Conservation (phyloP, 2,113 vertebrate genomes). For the Monopterus albus region DNA sequence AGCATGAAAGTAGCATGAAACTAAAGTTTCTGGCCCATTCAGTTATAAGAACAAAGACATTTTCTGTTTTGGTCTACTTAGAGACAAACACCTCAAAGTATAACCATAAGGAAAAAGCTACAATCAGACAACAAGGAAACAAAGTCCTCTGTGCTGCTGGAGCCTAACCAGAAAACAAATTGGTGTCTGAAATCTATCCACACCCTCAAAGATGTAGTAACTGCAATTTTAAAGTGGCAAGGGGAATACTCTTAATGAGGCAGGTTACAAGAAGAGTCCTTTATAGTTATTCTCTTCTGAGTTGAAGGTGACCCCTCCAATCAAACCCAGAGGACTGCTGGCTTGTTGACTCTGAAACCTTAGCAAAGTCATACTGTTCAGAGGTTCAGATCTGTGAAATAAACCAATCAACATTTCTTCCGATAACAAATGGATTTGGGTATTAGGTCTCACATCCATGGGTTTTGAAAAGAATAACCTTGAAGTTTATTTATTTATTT, state of each 20-base stretch:
- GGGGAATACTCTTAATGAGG: constrained; percentile 37
- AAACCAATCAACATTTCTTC: constrained; percentile 34
- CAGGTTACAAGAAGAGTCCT: constrained; percentile 29
- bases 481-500: not conserved
- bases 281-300: constrained; percentile 31
- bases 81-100: not conserved
- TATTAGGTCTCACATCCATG: constrained; percentile 1
- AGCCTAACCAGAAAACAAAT: constrained; percentile 34
- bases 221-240: constrained; percentile 15
- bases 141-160: not conserved
- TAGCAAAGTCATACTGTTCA: constrained; percentile 1
- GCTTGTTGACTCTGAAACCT: constrained; percentile 22
- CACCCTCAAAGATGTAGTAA: constrained; percentile 5
- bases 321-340: constrained; percentile 34
- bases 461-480: constrained; percentile 33
- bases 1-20: not conserved
- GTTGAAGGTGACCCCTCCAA: constrained; percentile 55
- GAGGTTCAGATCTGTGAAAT: constrained; percentile 13
- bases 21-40: not conserved
- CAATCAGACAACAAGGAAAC: not conserved
- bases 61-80: not conserved
- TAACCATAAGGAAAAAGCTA: not conserved
- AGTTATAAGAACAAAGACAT: not conserved
- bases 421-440: constrained; percentile 20
- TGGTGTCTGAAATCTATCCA: constrained; percentile 20